Conservation (phyloP, 2,888 invertebrate genomes). For the Metacarcinus magister region DNA sequence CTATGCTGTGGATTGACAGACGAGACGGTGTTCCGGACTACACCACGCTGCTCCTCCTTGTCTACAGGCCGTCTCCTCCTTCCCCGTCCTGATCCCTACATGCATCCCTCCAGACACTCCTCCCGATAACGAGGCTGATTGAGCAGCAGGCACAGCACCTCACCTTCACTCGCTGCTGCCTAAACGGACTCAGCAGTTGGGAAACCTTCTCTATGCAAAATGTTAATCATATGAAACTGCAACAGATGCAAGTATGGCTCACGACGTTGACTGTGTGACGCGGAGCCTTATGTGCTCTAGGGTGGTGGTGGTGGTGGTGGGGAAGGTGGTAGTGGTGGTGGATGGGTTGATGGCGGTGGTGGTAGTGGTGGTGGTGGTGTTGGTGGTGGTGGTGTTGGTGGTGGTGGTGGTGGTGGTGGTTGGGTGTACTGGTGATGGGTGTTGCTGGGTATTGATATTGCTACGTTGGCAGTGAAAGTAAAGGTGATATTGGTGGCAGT, state of each 20-base stretch:
- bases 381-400: neutral
- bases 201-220: neutral
- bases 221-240: neutral
- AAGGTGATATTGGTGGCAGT: conserved; percentile 36
- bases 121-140: neutral
- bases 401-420: neutral
- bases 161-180: neutral
- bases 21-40: neutral
- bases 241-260: neutral
- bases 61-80: neutral
- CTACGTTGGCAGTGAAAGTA: neutral
- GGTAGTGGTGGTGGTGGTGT: neutral
- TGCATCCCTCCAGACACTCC: neutral
- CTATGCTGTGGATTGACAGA: too few species aligned
- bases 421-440: neutral
- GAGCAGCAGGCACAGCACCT: neutral
- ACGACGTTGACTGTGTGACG: neutral
- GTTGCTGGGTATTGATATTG: conserved; percentile 51
- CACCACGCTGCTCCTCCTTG: neutral
- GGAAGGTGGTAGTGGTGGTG: neutral
- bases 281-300: neutral
- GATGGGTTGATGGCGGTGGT: too few species aligned
- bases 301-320: neutral
- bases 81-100: neutral
- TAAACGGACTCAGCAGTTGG: neutral